phyloP scores from a whole-genome alignment of 2,113 vertebrate genomes.

The Hydrochoerus hydrochaeris region DNA sequence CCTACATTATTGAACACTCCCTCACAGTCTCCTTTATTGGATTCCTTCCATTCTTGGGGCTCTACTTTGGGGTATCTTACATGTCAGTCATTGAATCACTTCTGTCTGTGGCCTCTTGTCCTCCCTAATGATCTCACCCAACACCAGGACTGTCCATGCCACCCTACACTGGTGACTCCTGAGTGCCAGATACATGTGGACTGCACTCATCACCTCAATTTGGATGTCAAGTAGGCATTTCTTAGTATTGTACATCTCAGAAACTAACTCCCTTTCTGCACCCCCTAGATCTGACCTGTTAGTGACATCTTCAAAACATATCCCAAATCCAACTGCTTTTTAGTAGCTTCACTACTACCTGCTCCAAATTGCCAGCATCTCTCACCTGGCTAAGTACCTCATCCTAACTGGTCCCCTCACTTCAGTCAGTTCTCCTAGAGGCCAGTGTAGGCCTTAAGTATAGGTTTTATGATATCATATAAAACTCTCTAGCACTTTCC shows the following conservation, averaged over 20 bases:
- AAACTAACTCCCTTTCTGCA: not conserved
- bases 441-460: not conserved
- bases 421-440: not conserved
- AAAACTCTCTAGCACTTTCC: not conserved
- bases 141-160: not conserved
- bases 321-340: not conserved
- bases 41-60: not conserved
- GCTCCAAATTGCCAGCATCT: not conserved
- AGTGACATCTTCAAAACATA: not conserved
- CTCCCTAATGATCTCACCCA: not conserved
- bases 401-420: not conserved
- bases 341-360: not conserved
- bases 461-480: not conserved
- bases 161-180: not conserved
- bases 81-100: not conserved
- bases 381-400: not conserved
- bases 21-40: not conserved
- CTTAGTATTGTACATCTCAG: not conserved
- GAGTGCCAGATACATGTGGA: not conserved
- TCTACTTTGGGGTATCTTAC: not conserved
- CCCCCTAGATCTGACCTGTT: not conserved
- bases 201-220: not conserved
- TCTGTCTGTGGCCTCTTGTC: too few species aligned
- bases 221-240: not conserved
- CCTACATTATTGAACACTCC: not conserved